Evolutionary conservation across 2,797 vertebrate genomes (phyloP), one percentile per base, ranked within the genome.

Genomic region (Poecile montanus): DNA sequence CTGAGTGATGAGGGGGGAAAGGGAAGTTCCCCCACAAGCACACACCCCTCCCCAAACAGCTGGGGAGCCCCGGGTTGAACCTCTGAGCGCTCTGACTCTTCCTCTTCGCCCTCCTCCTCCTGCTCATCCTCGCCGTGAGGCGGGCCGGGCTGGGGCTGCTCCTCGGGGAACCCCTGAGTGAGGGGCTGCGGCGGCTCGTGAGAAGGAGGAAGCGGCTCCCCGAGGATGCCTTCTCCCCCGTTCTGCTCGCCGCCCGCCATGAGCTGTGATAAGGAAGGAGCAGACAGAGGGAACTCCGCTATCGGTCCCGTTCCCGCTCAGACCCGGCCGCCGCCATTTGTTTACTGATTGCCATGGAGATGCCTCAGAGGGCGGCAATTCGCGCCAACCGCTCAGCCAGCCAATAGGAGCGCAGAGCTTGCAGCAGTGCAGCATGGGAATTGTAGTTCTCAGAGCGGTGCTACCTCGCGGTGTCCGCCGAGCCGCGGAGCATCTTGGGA

Each of bases 381-480:
- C 2, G 25, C 27, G 13, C 53, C 51, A 0, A 1, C 4, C 1
- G 1, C 10, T 0, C 26, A 4, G 13, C 2, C 65, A 63, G 74
- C 94, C 94, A 93, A 16, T 29, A 20, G 44, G 3, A 63, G 47
- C 2, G 48, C 18, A 7, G 26, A 2, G 2, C 0, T 0, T 0
- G 36, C 5, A 2, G 83, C 26, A 68, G 1, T 19, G 88, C 63
- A 44, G 0, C 9, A 56, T 32, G 96, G 96, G 95, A 75, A 10
- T 16, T 40, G 92, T 86, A 79, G 95, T 96, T 75, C 26, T 0
- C 7, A 0, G 3, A 0, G 3, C 1, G 0, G 2, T 0, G 1
- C 1, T 0, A 0, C 0, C 6, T 0, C 1, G 0, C 1, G 0
- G 1, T 0, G 0, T 0, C 32, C 2, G 2, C 1, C 1, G 0